A percentile compares a stretch with the other conserved stretches of the same genome.
These are phyloP conservation scores for Cranoglanis bouderius DNA, from an alignment of 2,113 vertebrate genomes.

Conservation along the genomic window DNA sequence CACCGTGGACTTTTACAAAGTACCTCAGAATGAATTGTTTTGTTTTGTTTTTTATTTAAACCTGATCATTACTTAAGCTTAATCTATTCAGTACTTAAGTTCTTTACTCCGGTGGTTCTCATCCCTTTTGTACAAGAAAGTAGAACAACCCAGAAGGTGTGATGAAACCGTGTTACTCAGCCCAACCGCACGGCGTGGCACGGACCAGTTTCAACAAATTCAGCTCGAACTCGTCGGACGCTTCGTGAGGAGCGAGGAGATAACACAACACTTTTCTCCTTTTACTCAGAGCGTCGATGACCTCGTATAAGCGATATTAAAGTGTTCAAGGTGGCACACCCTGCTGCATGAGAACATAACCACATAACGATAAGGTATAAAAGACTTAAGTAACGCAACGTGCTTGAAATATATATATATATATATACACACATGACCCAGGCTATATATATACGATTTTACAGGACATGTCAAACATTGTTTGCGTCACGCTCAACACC, in stretches of 20 bases:
- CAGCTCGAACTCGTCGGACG: neutral
- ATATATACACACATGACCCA: too few relatives aligned
- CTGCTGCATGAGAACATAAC: neutral
- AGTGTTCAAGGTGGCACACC: neutral
- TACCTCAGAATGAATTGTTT: neutral
- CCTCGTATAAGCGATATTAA: neutral
- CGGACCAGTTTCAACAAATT: constrained; percentile 1
- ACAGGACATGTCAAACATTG: too few relatives aligned
- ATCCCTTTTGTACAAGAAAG: neutral
- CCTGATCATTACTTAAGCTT: neutral
- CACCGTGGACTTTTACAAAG: neutral
- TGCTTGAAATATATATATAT: too few relatives aligned
- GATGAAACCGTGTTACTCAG: neutral
- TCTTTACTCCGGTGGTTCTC: neutral
- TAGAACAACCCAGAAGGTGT: too few relatives aligned
- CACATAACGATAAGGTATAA: too few relatives aligned
- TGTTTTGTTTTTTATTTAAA: neutral
- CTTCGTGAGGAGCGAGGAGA: neutral
- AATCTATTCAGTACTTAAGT: neutral
- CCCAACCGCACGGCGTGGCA: neutral
- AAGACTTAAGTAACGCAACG: too few relatives aligned
- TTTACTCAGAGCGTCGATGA: neutral
- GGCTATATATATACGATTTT: too few relatives aligned
- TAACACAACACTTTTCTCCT: neutral
- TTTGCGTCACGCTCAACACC: too few relatives aligned